Evolutionary conservation across 2,888 invertebrate species (phyloP).

Genomic region (Drosophila koepferae): DNA sequence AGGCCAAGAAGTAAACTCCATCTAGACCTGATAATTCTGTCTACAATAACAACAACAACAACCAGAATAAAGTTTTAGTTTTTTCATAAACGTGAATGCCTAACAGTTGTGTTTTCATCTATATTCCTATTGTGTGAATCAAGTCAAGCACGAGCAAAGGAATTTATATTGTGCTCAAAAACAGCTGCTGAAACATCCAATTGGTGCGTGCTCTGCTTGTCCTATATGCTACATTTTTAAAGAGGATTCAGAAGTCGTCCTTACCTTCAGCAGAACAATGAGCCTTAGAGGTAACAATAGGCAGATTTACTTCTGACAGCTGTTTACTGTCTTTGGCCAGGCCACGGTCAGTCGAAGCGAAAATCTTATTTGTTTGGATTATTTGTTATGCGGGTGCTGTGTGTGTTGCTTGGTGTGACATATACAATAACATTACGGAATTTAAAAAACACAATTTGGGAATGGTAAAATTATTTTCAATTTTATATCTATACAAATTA

Average conservation of each 20-base stretch:
- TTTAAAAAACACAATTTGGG: background rate
- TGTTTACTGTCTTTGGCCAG: slow-evolving; percentile 18
- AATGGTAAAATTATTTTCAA: no score
- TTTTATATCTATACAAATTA: no score
- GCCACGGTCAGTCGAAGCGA: slow-evolving; percentile 9
- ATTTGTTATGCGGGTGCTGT: slow-evolving; percentile 11
- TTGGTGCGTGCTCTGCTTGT: slow-evolving; percentile 23
- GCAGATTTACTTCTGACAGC: background rate
- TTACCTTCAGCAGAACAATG: slow-evolving; percentile 22
- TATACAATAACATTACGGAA: background rate
- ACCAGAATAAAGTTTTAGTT: slow-evolving; percentile 76
- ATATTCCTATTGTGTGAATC: background rate
- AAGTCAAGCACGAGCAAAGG: background rate
- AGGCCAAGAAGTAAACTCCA: slow-evolving; percentile 87
- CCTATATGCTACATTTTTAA: slow-evolving; percentile 20
- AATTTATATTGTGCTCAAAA: background rate
- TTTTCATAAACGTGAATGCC: slow-evolving; percentile 70
- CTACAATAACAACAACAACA: slow-evolving; percentile 63
- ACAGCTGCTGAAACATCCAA: slow-evolving; percentile 34
- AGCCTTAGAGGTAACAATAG: background rate
- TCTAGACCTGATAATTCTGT: slow-evolving; percentile 63
- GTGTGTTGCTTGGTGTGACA: background rate
- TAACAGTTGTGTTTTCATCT: slow-evolving; percentile 20
- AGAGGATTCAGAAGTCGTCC: slow-evolving; percentile 19
- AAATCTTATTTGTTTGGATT: slow-evolving; percentile 18